A percentile compares a stretch with the other conserved stretches of the same genome.
Evolutionary conservation across 92 coral and sea anemone genomes (phyloP).

Genomic region (Palythoa heliodiscus): DNA sequence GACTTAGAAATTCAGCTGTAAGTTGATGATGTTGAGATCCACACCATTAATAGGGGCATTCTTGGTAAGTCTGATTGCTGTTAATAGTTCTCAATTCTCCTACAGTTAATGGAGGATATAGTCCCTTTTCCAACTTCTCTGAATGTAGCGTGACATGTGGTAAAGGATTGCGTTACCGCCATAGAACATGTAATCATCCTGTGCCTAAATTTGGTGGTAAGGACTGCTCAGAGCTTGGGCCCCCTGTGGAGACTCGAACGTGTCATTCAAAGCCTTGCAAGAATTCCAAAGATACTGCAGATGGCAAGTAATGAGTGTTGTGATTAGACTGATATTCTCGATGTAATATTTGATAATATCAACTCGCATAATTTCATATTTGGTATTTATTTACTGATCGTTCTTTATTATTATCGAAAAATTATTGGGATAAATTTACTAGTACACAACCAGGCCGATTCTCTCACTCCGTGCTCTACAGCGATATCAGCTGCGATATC

Average conservation of each 20-base stretch:
- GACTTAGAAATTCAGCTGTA: no score
- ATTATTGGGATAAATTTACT: no score
- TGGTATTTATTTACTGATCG: no score
- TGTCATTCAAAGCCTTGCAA: slow-evolving; percentile 67
- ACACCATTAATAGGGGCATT: no score
- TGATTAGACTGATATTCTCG: background rate
- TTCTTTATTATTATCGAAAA: no score
- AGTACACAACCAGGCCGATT: no score
- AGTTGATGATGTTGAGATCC: no score
- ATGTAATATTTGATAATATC: no score
- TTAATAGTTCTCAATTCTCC: background rate
- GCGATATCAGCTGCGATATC: no score
- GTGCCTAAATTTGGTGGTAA: slow-evolving; percentile 80
- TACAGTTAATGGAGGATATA: slow-evolving; percentile 89
- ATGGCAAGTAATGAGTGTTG: background rate
- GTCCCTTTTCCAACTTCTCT: slow-evolving; percentile 74
- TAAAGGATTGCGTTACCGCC: slow-evolving; percentile 83
- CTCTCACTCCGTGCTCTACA: no score
- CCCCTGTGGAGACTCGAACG: slow-evolving; percentile 74
- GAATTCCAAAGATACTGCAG: background rate
- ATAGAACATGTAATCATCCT: slow-evolving; percentile 82
- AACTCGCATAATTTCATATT: no score
- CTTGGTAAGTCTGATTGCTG: background rate
- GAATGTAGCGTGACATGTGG: slow-evolving; percentile 99
- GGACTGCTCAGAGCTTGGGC: slow-evolving; percentile 80